phyloP scores from a whole-genome alignment of 1,140 invertebrate species.

The Leucophenga varia region DNA sequence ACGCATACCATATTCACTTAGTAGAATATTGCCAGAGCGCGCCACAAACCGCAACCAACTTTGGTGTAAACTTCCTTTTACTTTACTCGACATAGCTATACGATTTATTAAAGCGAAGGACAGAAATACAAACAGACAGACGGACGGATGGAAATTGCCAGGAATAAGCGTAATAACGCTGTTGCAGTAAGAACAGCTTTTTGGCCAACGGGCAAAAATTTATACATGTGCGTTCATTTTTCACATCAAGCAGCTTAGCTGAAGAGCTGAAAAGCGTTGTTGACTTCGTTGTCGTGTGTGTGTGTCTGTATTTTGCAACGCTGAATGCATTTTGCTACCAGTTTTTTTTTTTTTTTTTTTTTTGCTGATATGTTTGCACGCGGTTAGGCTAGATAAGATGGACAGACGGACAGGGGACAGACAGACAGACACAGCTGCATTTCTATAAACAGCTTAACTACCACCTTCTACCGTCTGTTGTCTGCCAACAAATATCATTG shows the following conservation, averaged over 20 bases:
- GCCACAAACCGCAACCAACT: conserved; percentile 30
- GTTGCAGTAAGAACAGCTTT: too few species aligned
- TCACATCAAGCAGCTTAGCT: conserved; percentile 29
- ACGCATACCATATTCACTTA: not conserved
- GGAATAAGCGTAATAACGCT: conserved; percentile 1
- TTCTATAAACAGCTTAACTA: too few species aligned
- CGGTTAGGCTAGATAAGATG: too few species aligned
- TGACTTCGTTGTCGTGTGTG: conserved; percentile 6
- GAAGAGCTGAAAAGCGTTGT: conserved; percentile 8
- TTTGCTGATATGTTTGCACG: too few species aligned
- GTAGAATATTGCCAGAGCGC: not conserved
- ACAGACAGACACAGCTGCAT: too few species aligned
- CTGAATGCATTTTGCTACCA: too few species aligned
- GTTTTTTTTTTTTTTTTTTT: not conserved
- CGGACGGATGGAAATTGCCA: not conserved
- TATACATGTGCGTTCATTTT: conserved; percentile 42
- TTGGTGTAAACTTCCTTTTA: not conserved
- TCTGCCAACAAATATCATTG: too few species aligned
- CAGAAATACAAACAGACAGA: not conserved
- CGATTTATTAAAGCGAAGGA: conserved; percentile 25
- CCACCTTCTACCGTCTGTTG: too few species aligned
- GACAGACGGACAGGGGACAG: too few species aligned
- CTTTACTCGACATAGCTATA: too few species aligned
- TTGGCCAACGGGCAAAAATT: conserved; percentile 28
- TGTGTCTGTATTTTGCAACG: too few species aligned